These are phyloP conservation scores for Colistium nudipinnis DNA, from an alignment of 2,113 vertebrate species.

Conservation along the genomic window DNA sequence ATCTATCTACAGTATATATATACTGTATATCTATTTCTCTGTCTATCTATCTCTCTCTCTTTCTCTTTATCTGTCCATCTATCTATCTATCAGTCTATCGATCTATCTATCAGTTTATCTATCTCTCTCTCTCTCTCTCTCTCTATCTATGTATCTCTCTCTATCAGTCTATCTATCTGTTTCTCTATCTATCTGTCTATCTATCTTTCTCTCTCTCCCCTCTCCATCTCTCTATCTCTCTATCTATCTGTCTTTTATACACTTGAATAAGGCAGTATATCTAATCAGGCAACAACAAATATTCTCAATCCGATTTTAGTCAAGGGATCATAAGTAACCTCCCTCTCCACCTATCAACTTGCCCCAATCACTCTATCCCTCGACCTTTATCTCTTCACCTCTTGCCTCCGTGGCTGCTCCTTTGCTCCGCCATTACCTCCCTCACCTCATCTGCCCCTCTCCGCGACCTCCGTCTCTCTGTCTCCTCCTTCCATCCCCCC, in stretches of 20 bases:
- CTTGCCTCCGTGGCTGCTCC: conserved; percentile 59
- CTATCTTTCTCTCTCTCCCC: conserved; percentile 37
- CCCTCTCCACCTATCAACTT: conserved; percentile 76
- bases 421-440: conserved; percentile 63
- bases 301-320: conserved; percentile 55
- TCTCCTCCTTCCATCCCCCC: conserved; percentile 42
- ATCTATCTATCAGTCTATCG: conserved; percentile 2
- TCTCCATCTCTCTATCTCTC: too few relatives aligned
- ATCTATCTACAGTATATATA: conserved; percentile 8
- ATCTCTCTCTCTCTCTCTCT: conserved; percentile 3
- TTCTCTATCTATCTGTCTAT: conserved; percentile 15
- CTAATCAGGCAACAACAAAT: conserved; percentile 53
- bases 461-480: conserved; percentile 58
- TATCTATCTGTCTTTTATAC: conserved; percentile 15
- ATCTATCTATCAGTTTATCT: too few relatives aligned
- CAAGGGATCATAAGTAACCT: conserved; percentile 80
- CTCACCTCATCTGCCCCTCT: conserved; percentile 65
- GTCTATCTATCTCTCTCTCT: too few relatives aligned
- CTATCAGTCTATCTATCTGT: too few relatives aligned
- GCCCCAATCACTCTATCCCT: conserved; percentile 76
- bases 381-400: conserved; percentile 71
- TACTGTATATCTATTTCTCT: conserved; percentile 3
- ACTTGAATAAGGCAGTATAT: conserved; percentile 25
- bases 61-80: too few relatives aligned
- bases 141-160: too few relatives aligned